Conservation (phyloP, 2,888 invertebrate species). For the Macaria liturata region DNA sequence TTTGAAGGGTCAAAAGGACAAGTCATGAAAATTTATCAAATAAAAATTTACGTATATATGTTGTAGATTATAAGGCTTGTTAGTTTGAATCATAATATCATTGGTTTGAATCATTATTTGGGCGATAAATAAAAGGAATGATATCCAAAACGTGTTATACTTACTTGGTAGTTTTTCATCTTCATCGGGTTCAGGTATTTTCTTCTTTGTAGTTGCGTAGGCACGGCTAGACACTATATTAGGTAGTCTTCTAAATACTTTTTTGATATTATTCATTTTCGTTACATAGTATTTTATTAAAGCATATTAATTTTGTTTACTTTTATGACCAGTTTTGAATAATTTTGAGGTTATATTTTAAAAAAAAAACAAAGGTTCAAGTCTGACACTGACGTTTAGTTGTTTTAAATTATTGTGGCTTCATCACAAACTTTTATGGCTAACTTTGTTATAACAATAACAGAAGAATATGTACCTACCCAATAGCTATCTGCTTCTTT, state of each 20-base stretch:
- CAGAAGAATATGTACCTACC: too few species aligned
- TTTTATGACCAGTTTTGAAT: too few species aligned
- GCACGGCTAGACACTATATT: slow-evolving; percentile 43
- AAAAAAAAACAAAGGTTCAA: not conserved
- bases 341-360: slow-evolving; percentile 4
- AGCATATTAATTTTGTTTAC: not conserved
- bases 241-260: slow-evolving; percentile 41
- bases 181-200: slow-evolving; percentile 76
- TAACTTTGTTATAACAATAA: too few species aligned
- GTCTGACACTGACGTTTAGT: not conserved
- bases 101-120: too few species aligned
- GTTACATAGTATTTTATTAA: not conserved
- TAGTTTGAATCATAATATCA: too few species aligned
- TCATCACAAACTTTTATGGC: not conserved
- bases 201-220: slow-evolving; percentile 71
- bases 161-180: slow-evolving; percentile 78
- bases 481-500: too few species aligned
- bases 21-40: too few species aligned
- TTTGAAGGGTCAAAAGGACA: too few species aligned
- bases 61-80: too few species aligned
- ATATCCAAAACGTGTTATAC: slow-evolving; percentile 4
- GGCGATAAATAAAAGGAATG: too few species aligned
- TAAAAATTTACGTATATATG: too few species aligned
- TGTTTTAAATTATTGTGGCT: not conserved
- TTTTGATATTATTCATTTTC: slow-evolving; percentile 53